Conservation (phyloP, 2,888 invertebrate species). For the Drosophila quasianomalipes region DNA sequence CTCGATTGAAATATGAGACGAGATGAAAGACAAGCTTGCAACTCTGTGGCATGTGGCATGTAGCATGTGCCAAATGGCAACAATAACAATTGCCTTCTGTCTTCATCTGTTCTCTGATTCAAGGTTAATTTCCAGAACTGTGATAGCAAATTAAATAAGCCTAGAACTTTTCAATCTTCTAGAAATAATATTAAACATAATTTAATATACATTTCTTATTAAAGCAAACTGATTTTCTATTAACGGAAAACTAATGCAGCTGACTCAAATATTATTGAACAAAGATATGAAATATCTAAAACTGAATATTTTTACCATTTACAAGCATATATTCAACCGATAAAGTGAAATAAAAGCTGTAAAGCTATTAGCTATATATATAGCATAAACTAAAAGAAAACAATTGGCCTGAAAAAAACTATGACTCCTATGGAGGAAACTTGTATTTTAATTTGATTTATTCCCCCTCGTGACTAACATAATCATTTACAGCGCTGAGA, state of each 20-base stretch:
- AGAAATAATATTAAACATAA: not conserved
- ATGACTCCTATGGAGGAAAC: too few species aligned
- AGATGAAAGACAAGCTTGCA: not conserved
- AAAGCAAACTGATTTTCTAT: not conserved
- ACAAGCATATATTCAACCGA: too few species aligned
- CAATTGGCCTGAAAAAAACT: too few species aligned
- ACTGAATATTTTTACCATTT: not conserved
- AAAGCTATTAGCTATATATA: too few species aligned
- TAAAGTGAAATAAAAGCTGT: too few species aligned
- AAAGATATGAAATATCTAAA: not conserved
- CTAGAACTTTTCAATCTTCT: not conserved
- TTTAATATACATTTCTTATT: not conserved
- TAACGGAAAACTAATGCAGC: not conserved
- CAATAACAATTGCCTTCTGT: not conserved
- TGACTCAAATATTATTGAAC: not conserved
- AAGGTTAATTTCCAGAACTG: slow-evolving; percentile 28
- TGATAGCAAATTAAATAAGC: not conserved
- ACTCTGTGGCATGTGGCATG: not conserved
- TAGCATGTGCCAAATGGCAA: not conserved
- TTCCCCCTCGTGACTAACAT: not conserved
- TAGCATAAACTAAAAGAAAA: too few species aligned
- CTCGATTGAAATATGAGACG: slow-evolving; percentile 31
- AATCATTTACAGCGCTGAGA: too few species aligned
- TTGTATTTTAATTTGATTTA: too few species aligned
- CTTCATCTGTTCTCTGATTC: slow-evolving; percentile 3